Evolutionary conservation across 1,140 invertebrate genomes (phyloP), one percentile per base, ranked within the genome.

Genomic region (Magallana angulata): DNA sequence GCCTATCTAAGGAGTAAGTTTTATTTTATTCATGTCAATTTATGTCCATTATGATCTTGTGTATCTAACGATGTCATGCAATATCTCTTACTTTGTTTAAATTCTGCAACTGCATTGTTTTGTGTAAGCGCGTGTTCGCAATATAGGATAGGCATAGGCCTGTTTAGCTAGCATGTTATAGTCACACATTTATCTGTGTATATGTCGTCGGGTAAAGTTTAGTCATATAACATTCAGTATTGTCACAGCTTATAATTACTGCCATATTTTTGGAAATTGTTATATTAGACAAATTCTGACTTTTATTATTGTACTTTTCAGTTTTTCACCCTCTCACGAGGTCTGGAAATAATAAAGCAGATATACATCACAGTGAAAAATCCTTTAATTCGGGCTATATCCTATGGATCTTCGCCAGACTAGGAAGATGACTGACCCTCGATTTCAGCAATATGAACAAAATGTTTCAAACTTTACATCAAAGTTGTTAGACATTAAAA

Each of bases 281-380:
- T 24, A 24, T 24, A 24, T 24, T 24, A 24, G 24, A 24, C 24
- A 1, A 24, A 24, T 1, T n/a, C n/a, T n/a, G n/a, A n/a, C n/a
- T n/a, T 62, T 5, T 14, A 62, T 62, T 62, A 14, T 14, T 62
- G n/a, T 62, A 62, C 59, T 62, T 62, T 11, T 14, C 11, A 7
- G 11, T 62, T 62, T 62, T 62, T 62, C 59, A 62, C 59, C 59
- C 59, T 62, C 24, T 62, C 59, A 62, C 59, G 11, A 62, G 59
- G 59, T 7, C 3, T 62, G 59, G 6, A 24, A 24, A 0, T 24
- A 24, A 24, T 24, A 24, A 24, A 24, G 24, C 59, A 0, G 6
- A 80, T 24, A 80, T 18, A 80, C 71, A 30, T 12, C 18, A 80
- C 36, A 80, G 71, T 80, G 71, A 80, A 80, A 30, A 80, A 80